Evolutionary conservation across 2,113 vertebrate species (phyloP).

Genomic region (Emydura subglobosa): DNA sequence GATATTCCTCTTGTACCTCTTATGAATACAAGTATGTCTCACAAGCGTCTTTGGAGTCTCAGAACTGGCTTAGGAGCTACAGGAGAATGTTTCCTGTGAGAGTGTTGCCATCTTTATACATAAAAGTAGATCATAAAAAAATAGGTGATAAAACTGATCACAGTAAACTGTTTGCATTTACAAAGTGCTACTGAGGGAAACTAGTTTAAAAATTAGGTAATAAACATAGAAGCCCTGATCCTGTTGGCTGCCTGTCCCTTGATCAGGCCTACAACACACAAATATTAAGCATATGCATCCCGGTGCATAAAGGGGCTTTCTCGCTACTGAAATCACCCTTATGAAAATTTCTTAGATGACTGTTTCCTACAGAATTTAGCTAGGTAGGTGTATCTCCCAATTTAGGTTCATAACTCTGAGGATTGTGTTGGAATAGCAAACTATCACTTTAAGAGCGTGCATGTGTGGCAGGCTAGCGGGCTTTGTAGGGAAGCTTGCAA

Average conservation of each 20-base stretch:
- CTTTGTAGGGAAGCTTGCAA: not conserved
- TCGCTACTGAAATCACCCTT: not conserved
- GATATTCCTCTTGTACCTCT: not conserved
- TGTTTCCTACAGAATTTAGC: not conserved
- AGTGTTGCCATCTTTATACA: not conserved
- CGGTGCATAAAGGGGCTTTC: not conserved
- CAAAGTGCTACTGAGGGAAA: not conserved
- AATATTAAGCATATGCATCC: not conserved
- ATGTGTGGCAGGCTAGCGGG: no score
- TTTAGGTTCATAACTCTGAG: not conserved
- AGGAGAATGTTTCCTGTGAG: not conserved
- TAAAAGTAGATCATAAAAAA: conserved; percentile 8
- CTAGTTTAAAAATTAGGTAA: not conserved
- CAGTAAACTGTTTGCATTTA: not conserved
- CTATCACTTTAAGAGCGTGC: no score
- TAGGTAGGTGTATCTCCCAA: not conserved
- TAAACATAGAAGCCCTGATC: not conserved
- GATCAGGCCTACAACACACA: not conserved
- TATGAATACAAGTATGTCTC: fast-evolving
- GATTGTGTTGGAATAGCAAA: not conserved
- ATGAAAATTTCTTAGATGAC: not conserved
- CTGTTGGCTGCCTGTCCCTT: not conserved
- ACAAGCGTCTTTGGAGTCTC: not conserved
- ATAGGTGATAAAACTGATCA: not conserved
- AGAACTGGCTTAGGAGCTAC: not conserved